Conservation (phyloP, 2,888 invertebrate genomes). For the Timema podura region DNA sequence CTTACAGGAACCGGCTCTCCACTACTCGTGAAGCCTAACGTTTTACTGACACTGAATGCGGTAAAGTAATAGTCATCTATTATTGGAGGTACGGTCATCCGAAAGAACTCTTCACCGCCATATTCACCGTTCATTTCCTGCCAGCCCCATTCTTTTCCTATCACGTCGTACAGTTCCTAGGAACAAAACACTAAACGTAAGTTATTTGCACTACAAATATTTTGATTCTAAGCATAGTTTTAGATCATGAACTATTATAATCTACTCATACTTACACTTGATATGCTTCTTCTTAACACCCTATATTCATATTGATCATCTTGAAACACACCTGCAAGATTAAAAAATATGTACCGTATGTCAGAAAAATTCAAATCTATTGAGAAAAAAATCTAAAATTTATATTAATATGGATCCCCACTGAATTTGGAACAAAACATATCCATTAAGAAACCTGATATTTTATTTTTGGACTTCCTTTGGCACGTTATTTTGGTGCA, state of each 20-base stretch:
- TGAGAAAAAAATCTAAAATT: not conserved
- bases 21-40: conserved; percentile 50
- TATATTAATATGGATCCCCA: no score
- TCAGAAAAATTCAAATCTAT: not conserved
- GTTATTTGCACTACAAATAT: no score
- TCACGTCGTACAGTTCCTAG: conserved; percentile 44
- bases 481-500: no score
- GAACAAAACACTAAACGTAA: not conserved
- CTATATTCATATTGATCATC: conserved; percentile 38
- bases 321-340: conserved; percentile 36
- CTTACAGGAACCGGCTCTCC: conserved; percentile 45
- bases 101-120: conserved; percentile 44
- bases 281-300: conserved; percentile 37
- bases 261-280: conserved; percentile 19
- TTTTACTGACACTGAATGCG: conserved; percentile 50
- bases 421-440: no score
- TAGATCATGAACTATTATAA: no score
- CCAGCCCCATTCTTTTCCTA: conserved; percentile 46
- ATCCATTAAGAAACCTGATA: no score
- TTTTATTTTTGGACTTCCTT: no score
- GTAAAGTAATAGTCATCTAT: conserved; percentile 50
- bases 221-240: no score
- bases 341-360: not conserved
- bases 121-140: conserved; percentile 41
- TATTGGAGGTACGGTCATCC: conserved; percentile 41